These are phyloP conservation scores for Nylanderia fulva DNA, from an alignment of 1,140 invertebrate genomes.

Conservation along the genomic window DNA sequence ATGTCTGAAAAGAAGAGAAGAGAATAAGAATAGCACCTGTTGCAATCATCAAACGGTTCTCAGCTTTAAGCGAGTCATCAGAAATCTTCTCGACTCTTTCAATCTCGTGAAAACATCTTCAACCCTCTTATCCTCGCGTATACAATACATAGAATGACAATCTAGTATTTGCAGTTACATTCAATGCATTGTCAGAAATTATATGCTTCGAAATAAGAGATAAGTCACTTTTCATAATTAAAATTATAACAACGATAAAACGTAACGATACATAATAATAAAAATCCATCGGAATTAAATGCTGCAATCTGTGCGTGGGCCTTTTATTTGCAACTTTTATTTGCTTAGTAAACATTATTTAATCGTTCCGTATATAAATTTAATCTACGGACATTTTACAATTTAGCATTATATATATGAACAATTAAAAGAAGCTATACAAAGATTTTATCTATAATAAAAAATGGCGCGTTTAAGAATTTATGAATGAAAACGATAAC, in stretches of 20 bases:
- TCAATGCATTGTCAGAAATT: not conserved
- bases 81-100: not conserved
- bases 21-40: slow-evolving; percentile 2
- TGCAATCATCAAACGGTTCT: slow-evolving; percentile 2
- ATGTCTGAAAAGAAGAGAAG: not conserved
- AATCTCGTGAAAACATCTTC: not conserved
- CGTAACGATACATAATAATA: too few species aligned
- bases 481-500: not conserved
- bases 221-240: too few species aligned
- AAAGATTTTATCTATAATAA: not conserved
- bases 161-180: not conserved
- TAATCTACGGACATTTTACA: not conserved
- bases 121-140: not conserved
- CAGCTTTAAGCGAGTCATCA: slow-evolving; percentile 16
- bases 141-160: not conserved
- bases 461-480: not conserved
- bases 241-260: too few species aligned
- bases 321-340: slow-evolving; percentile 1
- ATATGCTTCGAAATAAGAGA: too few species aligned
- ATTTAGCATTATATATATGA: not conserved
- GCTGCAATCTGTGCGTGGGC: not conserved
- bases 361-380: not conserved
- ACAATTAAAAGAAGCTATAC: not conserved
- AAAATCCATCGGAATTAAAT: slow-evolving; percentile 1
- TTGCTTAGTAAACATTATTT: not conserved